Evolutionary conservation across 2,113 vertebrate species (phyloP).

Genomic region (Amphiprion ocellaris): DNA sequence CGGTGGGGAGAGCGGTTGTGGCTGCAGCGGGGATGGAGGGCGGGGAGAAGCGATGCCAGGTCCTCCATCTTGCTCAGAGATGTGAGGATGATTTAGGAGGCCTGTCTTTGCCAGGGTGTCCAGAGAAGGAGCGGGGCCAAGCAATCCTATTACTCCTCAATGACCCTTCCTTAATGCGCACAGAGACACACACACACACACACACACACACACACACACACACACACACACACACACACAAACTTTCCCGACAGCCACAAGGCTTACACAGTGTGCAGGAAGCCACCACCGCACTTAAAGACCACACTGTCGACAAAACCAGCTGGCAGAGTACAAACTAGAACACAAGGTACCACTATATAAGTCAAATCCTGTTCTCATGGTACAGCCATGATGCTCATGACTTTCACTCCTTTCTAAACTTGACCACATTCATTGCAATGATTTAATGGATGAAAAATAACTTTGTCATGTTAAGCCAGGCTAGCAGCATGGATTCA

Average conservation of each 20-base stretch:
- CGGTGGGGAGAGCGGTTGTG: constrained; percentile 17
- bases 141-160: constrained; percentile 77
- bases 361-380: neutral
- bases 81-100: constrained; percentile 76
- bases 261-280: constrained; percentile 17
- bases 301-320: constrained; percentile 37
- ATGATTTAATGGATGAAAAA: too few relatives aligned
- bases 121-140: constrained; percentile 65
- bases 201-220: constrained; percentile 5
- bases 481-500: neutral
- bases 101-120: constrained; percentile 68
- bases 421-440: neutral
- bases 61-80: constrained; percentile 76
- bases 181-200: neutral
- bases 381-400: neutral
- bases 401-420: neutral
- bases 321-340: constrained; percentile 3
- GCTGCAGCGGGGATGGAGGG: constrained; percentile 45
- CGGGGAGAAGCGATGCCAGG: constrained; percentile 42
- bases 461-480: neutral
- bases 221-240: constrained; percentile 9
- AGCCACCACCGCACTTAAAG: constrained; percentile 23
- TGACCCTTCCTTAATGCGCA: constrained; percentile 65
- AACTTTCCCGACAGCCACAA: neutral
- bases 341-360: neutral